These are phyloP conservation scores for Vulpes lagopus DNA, from an alignment of 2,113 vertebrate genomes.

Conservation along the genomic window DNA sequence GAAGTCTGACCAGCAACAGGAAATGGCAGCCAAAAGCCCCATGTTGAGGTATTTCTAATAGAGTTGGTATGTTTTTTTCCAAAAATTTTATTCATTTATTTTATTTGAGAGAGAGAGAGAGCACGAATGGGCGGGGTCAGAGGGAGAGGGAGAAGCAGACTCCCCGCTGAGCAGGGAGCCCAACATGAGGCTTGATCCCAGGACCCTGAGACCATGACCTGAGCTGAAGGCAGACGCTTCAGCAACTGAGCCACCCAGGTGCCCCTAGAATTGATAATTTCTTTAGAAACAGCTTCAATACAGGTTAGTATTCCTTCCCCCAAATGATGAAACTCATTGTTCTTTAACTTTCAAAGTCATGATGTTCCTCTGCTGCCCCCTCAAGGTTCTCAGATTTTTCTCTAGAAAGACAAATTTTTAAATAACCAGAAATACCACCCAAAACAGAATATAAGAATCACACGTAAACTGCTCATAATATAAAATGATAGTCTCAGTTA, in stretches of 20 bases:
- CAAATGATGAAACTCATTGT: neutral
- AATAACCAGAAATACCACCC: neutral
- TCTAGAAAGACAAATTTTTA: conserved; percentile 29
- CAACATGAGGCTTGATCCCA: neutral
- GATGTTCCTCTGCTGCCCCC: conserved; percentile 59
- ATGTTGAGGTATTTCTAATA: neutral
- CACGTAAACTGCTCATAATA: neutral
- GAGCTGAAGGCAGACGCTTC: neutral
- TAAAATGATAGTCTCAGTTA: neutral
- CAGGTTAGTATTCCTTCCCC: neutral
- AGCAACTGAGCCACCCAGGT: neutral
- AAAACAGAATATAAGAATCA: neutral
- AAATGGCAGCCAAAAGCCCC: neutral
- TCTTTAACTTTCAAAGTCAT: neutral
- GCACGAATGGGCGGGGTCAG: neutral
- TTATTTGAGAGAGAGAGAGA: neutral
- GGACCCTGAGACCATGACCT: neutral
- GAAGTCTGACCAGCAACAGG: neutral
- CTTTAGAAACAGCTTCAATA: neutral
- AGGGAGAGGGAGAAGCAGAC: neutral
- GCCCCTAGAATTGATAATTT: neutral
- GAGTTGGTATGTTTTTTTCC: neutral
- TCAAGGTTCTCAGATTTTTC: conserved; percentile 21
- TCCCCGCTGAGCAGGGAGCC: neutral
- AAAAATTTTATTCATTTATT: neutral